Conservation (phyloP, 2,888 invertebrate species). For the Chironomus riparius region DNA sequence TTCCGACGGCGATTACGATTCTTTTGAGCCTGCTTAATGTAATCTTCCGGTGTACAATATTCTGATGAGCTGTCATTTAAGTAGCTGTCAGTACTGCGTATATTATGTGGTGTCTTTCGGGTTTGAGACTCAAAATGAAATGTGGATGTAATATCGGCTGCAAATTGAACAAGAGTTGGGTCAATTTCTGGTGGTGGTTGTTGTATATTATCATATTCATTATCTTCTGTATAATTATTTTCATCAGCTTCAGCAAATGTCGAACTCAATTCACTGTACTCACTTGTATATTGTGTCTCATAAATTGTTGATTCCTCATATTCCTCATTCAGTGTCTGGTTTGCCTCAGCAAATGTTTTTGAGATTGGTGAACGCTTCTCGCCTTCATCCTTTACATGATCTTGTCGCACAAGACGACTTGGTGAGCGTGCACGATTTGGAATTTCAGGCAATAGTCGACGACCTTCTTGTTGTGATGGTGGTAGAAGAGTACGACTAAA, state of each 20-base stretch:
- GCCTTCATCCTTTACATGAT: constrained; percentile 38
- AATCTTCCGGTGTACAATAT: constrained; percentile 30
- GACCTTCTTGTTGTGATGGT: constrained; percentile 33
- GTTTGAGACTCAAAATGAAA: neutral
- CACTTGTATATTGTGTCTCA: constrained; percentile 17
- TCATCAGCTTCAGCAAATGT: constrained; percentile 27
- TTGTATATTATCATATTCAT: constrained; percentile 5
- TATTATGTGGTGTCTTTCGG: neutral
- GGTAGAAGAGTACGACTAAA: constrained; percentile 33
- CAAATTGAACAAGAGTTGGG: neutral
- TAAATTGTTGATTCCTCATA: constrained; percentile 4
- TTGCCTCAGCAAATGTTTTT: constrained; percentile 40
- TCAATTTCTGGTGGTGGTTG: neutral
- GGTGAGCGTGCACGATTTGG: constrained; percentile 34
- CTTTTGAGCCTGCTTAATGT: constrained; percentile 28
- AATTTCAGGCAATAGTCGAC: constrained; percentile 39
- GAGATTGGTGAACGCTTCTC: constrained; percentile 28
- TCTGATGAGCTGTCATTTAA: constrained; percentile 28
- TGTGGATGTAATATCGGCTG: neutral
- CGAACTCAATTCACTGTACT: constrained; percentile 18
- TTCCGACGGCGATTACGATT: constrained; percentile 30
- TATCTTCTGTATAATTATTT: constrained; percentile 15
- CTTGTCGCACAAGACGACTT: constrained; percentile 38
- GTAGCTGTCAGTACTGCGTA: constrained; percentile 30
- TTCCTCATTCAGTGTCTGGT: constrained; percentile 36